A percentile compares a stretch with the other conserved stretches of the same genome.
Evolutionary conservation across 2,113 vertebrate genomes (phyloP).

Genomic region (Python bivittatus): DNA sequence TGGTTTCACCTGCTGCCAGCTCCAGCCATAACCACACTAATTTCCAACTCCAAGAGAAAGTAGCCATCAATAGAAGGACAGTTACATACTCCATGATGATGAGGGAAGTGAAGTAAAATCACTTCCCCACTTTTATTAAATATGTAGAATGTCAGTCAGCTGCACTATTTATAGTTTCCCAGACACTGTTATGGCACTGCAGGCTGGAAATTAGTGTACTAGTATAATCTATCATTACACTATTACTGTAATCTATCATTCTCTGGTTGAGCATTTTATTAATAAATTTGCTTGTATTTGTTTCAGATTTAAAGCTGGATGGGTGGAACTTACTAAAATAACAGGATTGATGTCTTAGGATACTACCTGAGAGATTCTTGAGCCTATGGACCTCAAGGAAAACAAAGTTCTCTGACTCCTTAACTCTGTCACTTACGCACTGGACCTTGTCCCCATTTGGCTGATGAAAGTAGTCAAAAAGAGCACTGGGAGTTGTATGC

Average conservation of each 20-base stretch:
- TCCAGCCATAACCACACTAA: neutral
- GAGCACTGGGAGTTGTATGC: neutral
- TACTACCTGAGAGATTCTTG: neutral
- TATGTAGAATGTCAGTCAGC: neutral
- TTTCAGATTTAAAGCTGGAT: neutral
- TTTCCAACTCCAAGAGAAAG: neutral
- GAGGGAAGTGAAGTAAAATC: neutral
- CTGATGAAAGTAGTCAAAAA: neutral
- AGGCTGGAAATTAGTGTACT: neutral
- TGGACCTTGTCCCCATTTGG: neutral
- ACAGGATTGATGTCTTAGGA: neutral
- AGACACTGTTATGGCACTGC: neutral
- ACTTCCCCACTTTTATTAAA: neutral
- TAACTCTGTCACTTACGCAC: neutral
- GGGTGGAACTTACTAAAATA: neutral
- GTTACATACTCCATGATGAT: neutral
- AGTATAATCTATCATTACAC: no score
- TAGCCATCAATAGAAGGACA: neutral
- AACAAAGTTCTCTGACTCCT: neutral
- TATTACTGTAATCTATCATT: neutral
- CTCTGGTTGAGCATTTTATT: neutral
- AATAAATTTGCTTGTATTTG: neutral
- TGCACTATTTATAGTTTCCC: neutral
- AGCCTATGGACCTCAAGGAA: neutral
- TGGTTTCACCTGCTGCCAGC: neutral